These are phyloP conservation scores for Sminthurides aquaticus DNA, from an alignment of 2,888 invertebrate genomes.

Conservation along the genomic window DNA sequence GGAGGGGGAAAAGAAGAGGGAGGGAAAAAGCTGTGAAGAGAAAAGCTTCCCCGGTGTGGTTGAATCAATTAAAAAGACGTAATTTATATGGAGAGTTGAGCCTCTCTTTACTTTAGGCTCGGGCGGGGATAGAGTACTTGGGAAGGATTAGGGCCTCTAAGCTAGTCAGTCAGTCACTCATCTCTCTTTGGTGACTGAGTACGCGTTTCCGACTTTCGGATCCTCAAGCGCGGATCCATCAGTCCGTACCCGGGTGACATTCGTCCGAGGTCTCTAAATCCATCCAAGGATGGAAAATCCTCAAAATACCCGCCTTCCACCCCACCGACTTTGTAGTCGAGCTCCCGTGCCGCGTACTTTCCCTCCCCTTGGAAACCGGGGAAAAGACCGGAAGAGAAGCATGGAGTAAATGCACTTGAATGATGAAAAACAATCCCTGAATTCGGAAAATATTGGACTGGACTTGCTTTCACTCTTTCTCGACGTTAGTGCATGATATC, in stretches of 20 bases:
- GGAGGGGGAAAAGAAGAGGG: constrained; percentile 1
- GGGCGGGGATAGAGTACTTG: constrained; percentile 13
- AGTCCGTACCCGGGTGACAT: constrained; percentile 20
- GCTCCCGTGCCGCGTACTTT: not conserved
- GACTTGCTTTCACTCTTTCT: no score
- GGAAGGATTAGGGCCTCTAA: constrained; percentile 19
- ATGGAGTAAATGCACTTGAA: not conserved
- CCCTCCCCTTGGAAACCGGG: no score
- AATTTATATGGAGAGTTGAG: constrained; percentile 28
- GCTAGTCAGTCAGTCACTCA: constrained; percentile 19
- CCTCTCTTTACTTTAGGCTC: constrained; percentile 7
- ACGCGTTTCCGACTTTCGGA: constrained; percentile 20
- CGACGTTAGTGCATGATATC: no score
- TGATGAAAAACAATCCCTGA: not conserved
- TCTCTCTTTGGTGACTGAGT: constrained; percentile 11
- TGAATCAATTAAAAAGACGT: constrained; percentile 31
- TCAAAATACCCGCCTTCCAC: constrained; percentile 17
- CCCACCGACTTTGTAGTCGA: not conserved
- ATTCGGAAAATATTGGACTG: not conserved
- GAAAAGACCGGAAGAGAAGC: no score
- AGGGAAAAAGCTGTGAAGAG: not conserved
- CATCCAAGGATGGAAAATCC: constrained; percentile 18
- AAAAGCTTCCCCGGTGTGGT: constrained; percentile 18
- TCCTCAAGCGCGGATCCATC: constrained; percentile 19
- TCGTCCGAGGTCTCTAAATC: constrained; percentile 20